Conservation (phyloP, 2,113 vertebrate species). For the Nannospalax galili region DNA sequence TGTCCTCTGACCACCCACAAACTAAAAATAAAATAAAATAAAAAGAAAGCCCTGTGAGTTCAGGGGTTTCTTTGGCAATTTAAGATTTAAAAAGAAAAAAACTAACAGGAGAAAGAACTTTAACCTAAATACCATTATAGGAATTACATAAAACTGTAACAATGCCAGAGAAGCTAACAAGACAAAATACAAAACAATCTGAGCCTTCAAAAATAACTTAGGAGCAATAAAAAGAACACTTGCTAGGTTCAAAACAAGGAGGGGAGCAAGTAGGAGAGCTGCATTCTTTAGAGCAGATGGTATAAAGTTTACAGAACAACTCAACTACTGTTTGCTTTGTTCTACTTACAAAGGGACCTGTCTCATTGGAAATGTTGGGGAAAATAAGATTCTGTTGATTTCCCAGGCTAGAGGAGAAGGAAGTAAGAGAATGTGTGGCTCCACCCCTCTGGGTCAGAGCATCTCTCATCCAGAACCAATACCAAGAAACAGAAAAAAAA, state of each 20-base stretch:
- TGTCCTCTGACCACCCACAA: background rate
- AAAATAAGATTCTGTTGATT: background rate
- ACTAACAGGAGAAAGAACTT: background rate
- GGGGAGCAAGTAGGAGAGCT: background rate
- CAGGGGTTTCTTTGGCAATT: background rate
- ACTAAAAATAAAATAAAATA: too few species aligned
- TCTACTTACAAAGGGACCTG: background rate
- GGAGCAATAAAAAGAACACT: slow-evolving; percentile 44
- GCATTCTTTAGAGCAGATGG: slow-evolving; percentile 58
- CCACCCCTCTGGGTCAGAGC: background rate
- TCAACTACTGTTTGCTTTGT: slow-evolving; percentile 14
- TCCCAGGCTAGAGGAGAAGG: background rate
- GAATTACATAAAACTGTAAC: background rate
- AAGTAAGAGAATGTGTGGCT: accelerated
- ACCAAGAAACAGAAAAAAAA: background rate
- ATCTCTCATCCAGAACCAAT: background rate
- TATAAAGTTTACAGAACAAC: slow-evolving; percentile 3
- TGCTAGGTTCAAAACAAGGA: slow-evolving; percentile 57
- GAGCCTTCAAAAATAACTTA: slow-evolving; percentile 11
- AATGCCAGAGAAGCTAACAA: background rate
- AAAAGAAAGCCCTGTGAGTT: background rate
- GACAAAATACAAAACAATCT: background rate
- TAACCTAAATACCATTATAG: background rate
- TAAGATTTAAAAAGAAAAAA: background rate
- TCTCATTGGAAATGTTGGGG: background rate